phyloP scores from a whole-genome alignment of 2,888 invertebrate species.

The Tipula helvola region DNA sequence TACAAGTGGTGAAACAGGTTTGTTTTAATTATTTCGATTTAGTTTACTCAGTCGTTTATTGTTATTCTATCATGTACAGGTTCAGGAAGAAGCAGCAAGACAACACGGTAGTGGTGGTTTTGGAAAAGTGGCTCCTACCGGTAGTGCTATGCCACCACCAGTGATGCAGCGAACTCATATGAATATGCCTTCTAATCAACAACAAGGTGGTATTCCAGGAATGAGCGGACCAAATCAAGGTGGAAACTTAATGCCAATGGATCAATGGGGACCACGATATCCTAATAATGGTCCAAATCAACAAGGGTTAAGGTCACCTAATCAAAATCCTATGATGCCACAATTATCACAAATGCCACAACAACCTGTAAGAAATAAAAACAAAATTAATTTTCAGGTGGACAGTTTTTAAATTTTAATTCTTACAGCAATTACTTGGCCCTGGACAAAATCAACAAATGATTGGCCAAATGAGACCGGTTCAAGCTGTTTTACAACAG shows the following conservation, averaged over 20 bases:
- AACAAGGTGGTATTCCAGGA: slow-evolving; percentile 26
- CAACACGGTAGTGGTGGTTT: slow-evolving; percentile 57
- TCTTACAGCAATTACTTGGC: slow-evolving; percentile 28
- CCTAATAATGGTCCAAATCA: slow-evolving; percentile 31
- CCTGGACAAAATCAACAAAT: slow-evolving; percentile 29
- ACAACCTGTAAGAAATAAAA: slow-evolving; percentile 23
- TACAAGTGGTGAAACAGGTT: slow-evolving; percentile 68
- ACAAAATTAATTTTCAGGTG: neutral
- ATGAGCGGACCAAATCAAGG: slow-evolving; percentile 33
- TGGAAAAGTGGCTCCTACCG: slow-evolving; percentile 56
- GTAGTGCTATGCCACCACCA: slow-evolving; percentile 36
- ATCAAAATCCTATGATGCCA: slow-evolving; percentile 37
- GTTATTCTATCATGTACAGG: slow-evolving; percentile 30
- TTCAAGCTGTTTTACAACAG: slow-evolving; percentile 31
- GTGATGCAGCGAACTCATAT: slow-evolving; percentile 36
- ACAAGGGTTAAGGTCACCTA: slow-evolving; percentile 37
- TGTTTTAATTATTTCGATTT: slow-evolving; percentile 12
- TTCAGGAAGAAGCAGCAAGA: slow-evolving; percentile 84
- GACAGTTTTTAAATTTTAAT: neutral
- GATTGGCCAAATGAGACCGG: slow-evolving; percentile 21
- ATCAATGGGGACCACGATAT: slow-evolving; percentile 42
- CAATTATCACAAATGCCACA: slow-evolving; percentile 29
- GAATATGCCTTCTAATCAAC: slow-evolving; percentile 29
- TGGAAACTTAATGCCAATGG: slow-evolving; percentile 41
- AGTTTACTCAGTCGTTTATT: neutral